A percentile compares a stretch with the other conserved stretches of the same genome.
Conservation (phyloP, 2,797 vertebrate species). For the Carapus acus region DNA sequence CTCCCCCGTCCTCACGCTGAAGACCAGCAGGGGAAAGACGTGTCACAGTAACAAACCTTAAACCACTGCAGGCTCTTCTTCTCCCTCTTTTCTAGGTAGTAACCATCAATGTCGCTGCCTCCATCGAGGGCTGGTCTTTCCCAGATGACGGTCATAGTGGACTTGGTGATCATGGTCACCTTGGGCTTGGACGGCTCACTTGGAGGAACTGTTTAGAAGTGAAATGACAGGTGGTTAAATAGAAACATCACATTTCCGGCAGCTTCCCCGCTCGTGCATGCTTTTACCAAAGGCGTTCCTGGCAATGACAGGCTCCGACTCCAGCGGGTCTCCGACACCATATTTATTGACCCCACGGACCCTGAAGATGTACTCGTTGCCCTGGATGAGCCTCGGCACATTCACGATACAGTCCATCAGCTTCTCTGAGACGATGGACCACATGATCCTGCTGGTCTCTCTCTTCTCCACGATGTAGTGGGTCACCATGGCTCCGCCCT, state of each 20-base stretch:
- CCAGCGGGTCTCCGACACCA: constrained; percentile 88
- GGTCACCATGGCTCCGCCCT: constrained; percentile 90
- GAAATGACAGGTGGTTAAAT: constrained; percentile 20
- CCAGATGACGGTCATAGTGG: constrained; percentile 94
- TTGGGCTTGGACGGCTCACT: constrained; percentile 88
- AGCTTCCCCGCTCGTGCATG: neutral
- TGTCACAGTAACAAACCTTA: constrained; percentile 65
- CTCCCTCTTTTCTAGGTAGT: constrained; percentile 94
- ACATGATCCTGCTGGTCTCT: constrained; percentile 94
- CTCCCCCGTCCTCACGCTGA: neutral
- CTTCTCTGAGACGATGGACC: constrained; percentile 96
- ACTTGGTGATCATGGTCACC: constrained; percentile 89
- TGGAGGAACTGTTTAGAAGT: constrained; percentile 78
- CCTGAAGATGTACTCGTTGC: constrained; percentile 97
- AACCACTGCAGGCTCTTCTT: constrained; percentile 98
- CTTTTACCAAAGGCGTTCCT: constrained; percentile 92
- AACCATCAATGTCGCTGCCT: constrained; percentile 92
- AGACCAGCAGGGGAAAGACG: neutral
- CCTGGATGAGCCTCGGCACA: constrained; percentile 91
- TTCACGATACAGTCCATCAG: constrained; percentile 84
- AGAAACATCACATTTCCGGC: neutral
- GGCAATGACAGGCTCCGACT: constrained; percentile 86
- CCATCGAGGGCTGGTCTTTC: constrained; percentile 88
- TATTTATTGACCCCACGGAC: constrained; percentile 95
- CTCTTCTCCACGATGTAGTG: constrained; percentile 98